These are phyloP conservation scores for Cassiopea andromeda DNA, from an alignment of 30 jellyfish, hydroid and myxozoan species.

Conservation along the genomic window DNA sequence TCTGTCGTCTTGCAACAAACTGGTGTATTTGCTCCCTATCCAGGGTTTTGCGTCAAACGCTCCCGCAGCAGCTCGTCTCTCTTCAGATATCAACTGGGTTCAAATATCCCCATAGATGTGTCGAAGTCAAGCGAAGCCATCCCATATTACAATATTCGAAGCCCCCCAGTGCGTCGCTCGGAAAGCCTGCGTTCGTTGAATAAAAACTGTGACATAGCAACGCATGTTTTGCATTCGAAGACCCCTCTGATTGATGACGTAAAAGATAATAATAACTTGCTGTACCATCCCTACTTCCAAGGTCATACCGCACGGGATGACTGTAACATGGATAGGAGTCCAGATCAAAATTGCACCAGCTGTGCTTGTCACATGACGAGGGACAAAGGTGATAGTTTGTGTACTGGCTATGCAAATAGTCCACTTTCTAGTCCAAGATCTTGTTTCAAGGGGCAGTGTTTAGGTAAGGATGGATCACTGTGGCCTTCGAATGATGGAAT, in stretches of 20 bases:
- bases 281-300: conserved; percentile 56
- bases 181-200: conserved; percentile 74
- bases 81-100: conserved; percentile 11
- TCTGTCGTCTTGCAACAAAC: neutral
- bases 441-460: neutral
- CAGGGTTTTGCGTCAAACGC: conserved; percentile 23
- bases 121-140: conserved; percentile 43
- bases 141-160: conserved; percentile 13
- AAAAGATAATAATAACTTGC: conserved; percentile 50
- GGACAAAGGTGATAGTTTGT: neutral
- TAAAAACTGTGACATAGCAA: conserved; percentile 63
- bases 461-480: neutral
- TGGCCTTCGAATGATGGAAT: neutral
- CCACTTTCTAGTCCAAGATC: conserved; percentile 20
- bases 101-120: neutral
- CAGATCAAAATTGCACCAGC: neutral
- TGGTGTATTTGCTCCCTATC: conserved; percentile 2
- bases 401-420: conserved; percentile 12
- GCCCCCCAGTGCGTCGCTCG: conserved; percentile 68
- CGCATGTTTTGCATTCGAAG: conserved; percentile 51
- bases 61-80: conserved; percentile 63
- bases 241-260: neutral
- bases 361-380: conserved; percentile 17
- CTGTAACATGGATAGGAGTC: conserved; percentile 10
- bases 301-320: conserved; percentile 36